Evolutionary conservation across 37 sponge, comb jelly and placozoan genomes (phyloP).

Genomic region (Aphrocallistes beatrix): DNA sequence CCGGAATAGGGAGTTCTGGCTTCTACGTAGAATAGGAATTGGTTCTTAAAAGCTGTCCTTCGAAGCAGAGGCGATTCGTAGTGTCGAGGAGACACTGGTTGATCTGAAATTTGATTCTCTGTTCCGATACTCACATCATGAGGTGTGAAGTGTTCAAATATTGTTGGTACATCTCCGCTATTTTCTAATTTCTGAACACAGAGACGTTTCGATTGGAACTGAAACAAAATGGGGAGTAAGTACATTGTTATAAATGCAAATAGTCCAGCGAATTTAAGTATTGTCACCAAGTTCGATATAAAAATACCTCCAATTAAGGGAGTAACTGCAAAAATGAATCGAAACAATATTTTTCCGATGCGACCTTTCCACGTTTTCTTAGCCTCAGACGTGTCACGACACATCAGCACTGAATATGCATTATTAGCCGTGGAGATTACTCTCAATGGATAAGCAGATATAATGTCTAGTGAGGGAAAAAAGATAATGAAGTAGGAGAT

Average conservation of each 20-base stretch:
- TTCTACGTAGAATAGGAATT: background rate
- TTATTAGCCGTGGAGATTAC: slow-evolving; percentile 56
- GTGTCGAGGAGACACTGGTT: background rate
- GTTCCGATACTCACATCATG: background rate
- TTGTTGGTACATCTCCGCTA: background rate
- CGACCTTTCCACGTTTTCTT: slow-evolving; percentile 1
- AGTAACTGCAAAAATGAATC: slow-evolving; percentile 34
- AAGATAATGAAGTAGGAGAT: slow-evolving; percentile 69
- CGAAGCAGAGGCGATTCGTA: background rate
- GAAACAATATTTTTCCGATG: slow-evolving; percentile 23
- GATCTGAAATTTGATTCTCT: background rate
- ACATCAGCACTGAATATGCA: slow-evolving; percentile 37
- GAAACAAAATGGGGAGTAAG: slow-evolving; percentile 60
- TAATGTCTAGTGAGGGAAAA: slow-evolving; percentile 78
- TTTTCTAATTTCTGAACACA: slow-evolving; percentile 38
- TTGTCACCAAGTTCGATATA: slow-evolving; percentile 62
- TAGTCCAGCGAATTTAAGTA: slow-evolving; percentile 69
- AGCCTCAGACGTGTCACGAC: slow-evolving; percentile 33
- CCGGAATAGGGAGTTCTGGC: background rate
- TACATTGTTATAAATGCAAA: slow-evolving; percentile 53
- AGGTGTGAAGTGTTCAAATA: background rate
- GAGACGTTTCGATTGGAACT: slow-evolving; percentile 41
- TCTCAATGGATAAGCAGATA: slow-evolving; percentile 67
- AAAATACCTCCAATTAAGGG: slow-evolving; percentile 53
- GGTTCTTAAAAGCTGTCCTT: background rate